These are phyloP conservation scores for Caenorhabditis sulstoni DNA, from an alignment of 2,888 invertebrate species.

Conservation along the genomic window DNA sequence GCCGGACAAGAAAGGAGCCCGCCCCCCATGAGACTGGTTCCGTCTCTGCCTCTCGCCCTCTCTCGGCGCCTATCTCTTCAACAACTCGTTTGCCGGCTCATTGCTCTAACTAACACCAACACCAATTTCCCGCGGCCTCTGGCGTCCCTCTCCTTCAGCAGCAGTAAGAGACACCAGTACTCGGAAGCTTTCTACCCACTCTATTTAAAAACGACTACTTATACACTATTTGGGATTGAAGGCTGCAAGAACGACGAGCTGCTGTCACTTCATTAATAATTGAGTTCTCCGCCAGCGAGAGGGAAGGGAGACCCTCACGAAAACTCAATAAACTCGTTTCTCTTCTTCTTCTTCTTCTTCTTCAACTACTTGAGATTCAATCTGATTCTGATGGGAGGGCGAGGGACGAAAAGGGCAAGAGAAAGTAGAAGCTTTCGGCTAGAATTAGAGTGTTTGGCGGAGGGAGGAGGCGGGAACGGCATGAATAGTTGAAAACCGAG, in stretches of 20 bases:
- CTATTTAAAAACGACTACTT: constrained; percentile 29
- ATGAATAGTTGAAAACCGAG: constrained; percentile 57
- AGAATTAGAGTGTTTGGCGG: neutral
- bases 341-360: constrained; percentile 4
- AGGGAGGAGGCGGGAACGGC: constrained; percentile 30
- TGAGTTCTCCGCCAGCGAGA: constrained; percentile 25
- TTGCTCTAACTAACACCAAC: constrained; percentile 61
- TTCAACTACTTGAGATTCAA: too few relatives aligned
- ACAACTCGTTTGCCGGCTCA: constrained; percentile 60
- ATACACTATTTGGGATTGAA: constrained; percentile 4
- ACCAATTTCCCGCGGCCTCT: constrained; percentile 45
- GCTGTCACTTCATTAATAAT: constrained; percentile 52
- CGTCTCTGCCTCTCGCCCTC: constrained; percentile 6
- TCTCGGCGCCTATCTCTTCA: constrained; percentile 47
- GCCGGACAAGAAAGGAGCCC: neutral
- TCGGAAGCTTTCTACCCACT: constrained; percentile 2
- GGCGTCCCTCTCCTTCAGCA: neutral
- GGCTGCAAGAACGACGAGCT: neutral
- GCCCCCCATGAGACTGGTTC: neutral
- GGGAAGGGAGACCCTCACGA: constrained; percentile 14
- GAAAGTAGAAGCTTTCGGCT: neutral
- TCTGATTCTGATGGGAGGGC: too few relatives aligned
- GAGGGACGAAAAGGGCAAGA: neutral
- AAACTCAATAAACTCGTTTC: constrained; percentile 46
- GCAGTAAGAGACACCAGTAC: neutral